Base-by-base conservation (phyloP, 1,140 invertebrate genomes). In the Drosophila lowei region DNA sequence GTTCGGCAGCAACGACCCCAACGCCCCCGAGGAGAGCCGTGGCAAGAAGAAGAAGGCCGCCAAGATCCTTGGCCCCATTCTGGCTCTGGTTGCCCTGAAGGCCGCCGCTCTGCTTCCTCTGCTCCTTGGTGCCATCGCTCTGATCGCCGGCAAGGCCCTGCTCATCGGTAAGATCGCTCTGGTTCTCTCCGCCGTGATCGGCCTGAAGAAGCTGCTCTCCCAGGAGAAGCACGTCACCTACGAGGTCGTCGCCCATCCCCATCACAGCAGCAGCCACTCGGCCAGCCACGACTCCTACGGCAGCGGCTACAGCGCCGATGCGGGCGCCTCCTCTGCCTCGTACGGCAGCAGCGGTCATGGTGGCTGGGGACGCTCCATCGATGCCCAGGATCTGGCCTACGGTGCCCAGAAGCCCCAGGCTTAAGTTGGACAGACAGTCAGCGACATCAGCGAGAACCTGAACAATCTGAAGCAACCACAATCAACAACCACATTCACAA, bases 141-240 rank as follows among this genome's bases (percentile, higher is more conserved):
- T 97, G 66, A 96, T 97, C 73, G 96, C 96, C 44, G 96, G 96
- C 61, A 97, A 97, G 90, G 96, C 96, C 52, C 92, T 97, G 76
- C 90, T 97, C 57, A 95, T 97, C 74, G 96, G 96, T 79, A 97
- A 97, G 91, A 94, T 97, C 75, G 96, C 96, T 4, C 92, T 97
- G 52, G 95, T 97, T 0, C 93, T 97, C 16, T 95, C 96, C 0
- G 94, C 95, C 50, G 95, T 97, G 41, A 96, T 97, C 75, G 95
- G 95, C 1, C 91, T 97, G 90, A 96, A 96, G 93, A 97, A 97
- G 88, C 92, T 97, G 7, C 90, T 97, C 46, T 92, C 93, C 56
- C 93, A 94, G 89, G 94, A 95, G 90, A 96, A 96, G 89, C 95
- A 96, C 79, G 96, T 96, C 56, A 97, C 96, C 1, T 97, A 97